Evolutionary conservation across 1,140 invertebrate species (phyloP).

Genomic region (Akabosia matsudoensis): DNA sequence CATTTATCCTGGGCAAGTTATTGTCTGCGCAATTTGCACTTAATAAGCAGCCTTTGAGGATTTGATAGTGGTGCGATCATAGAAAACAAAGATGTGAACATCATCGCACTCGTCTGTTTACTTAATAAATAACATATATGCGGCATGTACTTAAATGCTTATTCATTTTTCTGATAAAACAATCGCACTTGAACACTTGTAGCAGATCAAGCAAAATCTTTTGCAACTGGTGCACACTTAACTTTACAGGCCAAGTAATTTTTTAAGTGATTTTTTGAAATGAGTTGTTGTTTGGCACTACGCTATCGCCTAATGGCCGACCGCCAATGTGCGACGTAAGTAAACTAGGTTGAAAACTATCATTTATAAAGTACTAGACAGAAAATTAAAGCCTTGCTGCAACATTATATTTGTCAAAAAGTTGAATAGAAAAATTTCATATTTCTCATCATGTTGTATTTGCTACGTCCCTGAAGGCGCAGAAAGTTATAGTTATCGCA

Average conservation of each 20-base stretch:
- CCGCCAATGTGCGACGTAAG: neutral
- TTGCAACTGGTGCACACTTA: no score
- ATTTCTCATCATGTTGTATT: no score
- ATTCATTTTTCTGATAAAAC: neutral
- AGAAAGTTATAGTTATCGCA: no score
- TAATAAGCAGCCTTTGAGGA: conserved; percentile 16
- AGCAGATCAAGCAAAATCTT: neutral
- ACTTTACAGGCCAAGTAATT: no score
- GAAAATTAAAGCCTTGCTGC: no score
- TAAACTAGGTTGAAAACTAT: conserved; percentile 7
- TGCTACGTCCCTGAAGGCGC: conserved; percentile 2
- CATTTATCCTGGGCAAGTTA: conserved; percentile 3
- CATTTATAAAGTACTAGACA: no score
- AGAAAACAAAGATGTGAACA: neutral
- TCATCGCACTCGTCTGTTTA: neutral
- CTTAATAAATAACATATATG: neutral
- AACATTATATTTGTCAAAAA: no score
- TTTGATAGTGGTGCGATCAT: neutral
- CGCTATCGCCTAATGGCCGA: no score
- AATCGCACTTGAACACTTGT: neutral
- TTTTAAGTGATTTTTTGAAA: no score
- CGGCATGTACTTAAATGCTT: neutral
- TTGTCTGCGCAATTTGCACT: conserved; percentile 10
- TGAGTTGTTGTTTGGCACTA: no score
- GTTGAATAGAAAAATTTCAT: no score